Evolutionary conservation across 2,113 vertebrate genomes (phyloP).

Genomic region (Epinephelus moara): DNA sequence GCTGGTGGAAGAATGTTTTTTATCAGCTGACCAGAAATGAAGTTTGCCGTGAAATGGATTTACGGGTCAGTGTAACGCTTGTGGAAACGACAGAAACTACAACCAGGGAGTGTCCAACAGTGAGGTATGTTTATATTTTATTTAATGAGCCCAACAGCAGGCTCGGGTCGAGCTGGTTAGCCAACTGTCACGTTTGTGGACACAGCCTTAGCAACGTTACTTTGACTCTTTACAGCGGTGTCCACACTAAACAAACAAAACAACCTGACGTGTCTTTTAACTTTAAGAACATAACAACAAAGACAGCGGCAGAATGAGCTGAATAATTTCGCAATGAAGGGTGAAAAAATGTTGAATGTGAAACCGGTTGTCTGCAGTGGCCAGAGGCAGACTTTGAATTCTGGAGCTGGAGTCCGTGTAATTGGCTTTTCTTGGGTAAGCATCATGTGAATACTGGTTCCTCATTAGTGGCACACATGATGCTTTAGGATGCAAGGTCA

Average conservation of each 20-base stretch:
- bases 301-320: accelerated
- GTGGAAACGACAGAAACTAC: background rate
- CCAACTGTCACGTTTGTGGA: background rate
- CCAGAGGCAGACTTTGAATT: background rate
- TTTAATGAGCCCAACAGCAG: background rate
- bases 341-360: no score
- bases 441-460: constrained; percentile 64
- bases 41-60: constrained; percentile 22
- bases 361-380: background rate
- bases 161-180: background rate
- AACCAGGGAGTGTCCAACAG: background rate
- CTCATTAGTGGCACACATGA: constrained; percentile 44
- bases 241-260: no score
- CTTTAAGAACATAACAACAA: background rate
- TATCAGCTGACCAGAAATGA: constrained; percentile 50
- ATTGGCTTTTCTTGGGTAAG: constrained; percentile 12
- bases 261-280: background rate
- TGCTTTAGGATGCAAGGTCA: constrained; percentile 37
- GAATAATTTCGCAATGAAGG: background rate
- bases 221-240: background rate
- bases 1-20: background rate
- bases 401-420: background rate
- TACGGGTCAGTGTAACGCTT: background rate
- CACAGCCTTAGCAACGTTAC: background rate
- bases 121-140: constrained; percentile 32